Conservation (phyloP, 2,797 vertebrate species). For the Silurus lanzhouensis region DNA sequence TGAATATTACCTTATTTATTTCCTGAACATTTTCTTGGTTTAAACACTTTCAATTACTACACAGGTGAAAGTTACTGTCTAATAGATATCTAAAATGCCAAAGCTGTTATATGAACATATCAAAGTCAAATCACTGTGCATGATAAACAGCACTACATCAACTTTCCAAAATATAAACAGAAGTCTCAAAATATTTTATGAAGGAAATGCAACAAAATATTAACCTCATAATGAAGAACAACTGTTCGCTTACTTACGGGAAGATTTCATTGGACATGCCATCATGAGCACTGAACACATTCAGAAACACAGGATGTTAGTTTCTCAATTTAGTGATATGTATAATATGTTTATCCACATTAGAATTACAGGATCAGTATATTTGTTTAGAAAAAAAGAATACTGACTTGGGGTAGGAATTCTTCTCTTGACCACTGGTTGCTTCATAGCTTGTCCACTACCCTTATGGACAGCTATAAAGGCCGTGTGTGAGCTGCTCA, state of each 20-base stretch:
- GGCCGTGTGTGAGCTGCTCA: conserved; percentile 78
- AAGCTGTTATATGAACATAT: not conserved
- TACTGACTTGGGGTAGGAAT: conserved; percentile 60
- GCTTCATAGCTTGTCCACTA: conserved; percentile 58
- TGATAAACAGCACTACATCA: not conserved
- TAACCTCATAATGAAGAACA: not conserved
- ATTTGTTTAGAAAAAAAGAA: not conserved
- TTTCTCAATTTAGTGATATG: not conserved
- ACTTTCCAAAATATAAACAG: not conserved
- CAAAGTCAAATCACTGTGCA: not conserved
- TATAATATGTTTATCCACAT: not conserved
- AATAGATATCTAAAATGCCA: not conserved
- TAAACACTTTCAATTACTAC: not conserved
- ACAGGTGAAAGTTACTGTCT: not conserved
- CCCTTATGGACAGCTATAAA: conserved; percentile 76
- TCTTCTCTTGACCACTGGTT: conserved; percentile 64
- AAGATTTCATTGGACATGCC: too few species aligned
- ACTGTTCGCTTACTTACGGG: not conserved
- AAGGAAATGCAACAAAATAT: not conserved
- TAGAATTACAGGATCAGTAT: not conserved
- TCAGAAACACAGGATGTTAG: not conserved
- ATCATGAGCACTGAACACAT: not conserved
- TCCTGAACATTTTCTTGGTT: too few species aligned
- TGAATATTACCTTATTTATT: too few species aligned
- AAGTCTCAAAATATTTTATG: not conserved